Evolutionary conservation across 2,888 invertebrate genomes (phyloP).

Genomic region (Drosophila paranaensis): DNA sequence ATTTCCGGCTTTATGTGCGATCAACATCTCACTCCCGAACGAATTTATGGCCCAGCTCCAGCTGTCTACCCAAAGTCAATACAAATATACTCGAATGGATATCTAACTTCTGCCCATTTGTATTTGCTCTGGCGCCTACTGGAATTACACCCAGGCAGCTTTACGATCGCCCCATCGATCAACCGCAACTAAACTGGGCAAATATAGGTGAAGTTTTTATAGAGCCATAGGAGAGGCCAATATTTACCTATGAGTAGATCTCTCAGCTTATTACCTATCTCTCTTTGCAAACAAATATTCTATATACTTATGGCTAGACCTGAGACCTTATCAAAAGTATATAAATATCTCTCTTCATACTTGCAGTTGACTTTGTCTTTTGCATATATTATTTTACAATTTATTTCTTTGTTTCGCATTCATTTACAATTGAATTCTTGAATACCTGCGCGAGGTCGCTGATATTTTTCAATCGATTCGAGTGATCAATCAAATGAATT

Average conservation of each 20-base stretch:
- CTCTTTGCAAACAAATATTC: no score
- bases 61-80: constrained; percentile 25
- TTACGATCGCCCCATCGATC: constrained; percentile 61
- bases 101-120: constrained; percentile 7
- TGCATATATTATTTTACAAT: neutral
- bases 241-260: neutral
- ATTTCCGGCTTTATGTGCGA: constrained; percentile 66
- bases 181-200: constrained; percentile 37
- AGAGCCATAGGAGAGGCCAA: neutral
- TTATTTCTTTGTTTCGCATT: neutral
- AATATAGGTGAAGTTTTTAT: constrained; percentile 11
- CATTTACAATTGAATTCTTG: constrained; percentile 1
- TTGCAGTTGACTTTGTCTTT: no score
- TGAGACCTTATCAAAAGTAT: neutral
- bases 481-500: constrained; percentile 45
- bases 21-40: constrained; percentile 42
- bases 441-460: constrained; percentile 14
- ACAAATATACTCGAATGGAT: constrained; percentile 15
- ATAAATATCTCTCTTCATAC: neutral
- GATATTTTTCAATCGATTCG: constrained; percentile 37
- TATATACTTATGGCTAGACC: neutral
- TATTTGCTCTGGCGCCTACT: constrained; percentile 67
- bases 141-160: constrained; percentile 65
- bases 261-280: no score
- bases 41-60: constrained; percentile 16